These are phyloP conservation scores for Battus philenor DNA, from an alignment of 1,140 invertebrate genomes.

Conservation along the genomic window DNA sequence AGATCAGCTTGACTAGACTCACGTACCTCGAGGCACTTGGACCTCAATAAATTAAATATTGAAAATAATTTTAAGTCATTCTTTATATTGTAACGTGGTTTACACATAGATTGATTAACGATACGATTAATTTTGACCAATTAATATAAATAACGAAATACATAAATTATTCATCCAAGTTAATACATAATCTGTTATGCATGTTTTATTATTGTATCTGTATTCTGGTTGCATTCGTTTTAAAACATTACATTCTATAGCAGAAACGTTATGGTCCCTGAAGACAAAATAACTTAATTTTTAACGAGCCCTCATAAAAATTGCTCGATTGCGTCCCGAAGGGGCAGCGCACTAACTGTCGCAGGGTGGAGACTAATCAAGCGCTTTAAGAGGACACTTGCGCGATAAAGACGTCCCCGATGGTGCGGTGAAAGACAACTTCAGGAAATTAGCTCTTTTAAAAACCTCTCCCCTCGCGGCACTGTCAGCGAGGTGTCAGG, in stretches of 20 bases:
- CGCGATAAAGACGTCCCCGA: constrained; percentile 33
- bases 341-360: constrained; percentile 43
- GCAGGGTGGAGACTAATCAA: constrained; percentile 47
- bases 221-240: neutral
- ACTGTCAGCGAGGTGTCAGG: constrained; percentile 27
- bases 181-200: no score
- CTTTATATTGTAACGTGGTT: no score
- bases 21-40: no score
- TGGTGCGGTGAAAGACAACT: constrained; percentile 17
- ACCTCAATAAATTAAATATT: no score
- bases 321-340: constrained; percentile 63
- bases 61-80: no score
- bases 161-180: no score
- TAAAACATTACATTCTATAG: constrained; percentile 8
- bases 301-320: constrained; percentile 60
- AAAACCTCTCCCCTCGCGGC: constrained; percentile 28
- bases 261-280: constrained; percentile 25
- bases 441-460: constrained; percentile 56
- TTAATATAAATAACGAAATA: no score
- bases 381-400: constrained; percentile 36
- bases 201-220: no score
- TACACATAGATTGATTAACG: no score
- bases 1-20: no score
- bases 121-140: no score
- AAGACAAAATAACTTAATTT: constrained; percentile 62